These are phyloP conservation scores for Parazoanthus swiftii DNA, from an alignment of 92 coral and sea anemone genomes.

Conservation along the genomic window DNA sequence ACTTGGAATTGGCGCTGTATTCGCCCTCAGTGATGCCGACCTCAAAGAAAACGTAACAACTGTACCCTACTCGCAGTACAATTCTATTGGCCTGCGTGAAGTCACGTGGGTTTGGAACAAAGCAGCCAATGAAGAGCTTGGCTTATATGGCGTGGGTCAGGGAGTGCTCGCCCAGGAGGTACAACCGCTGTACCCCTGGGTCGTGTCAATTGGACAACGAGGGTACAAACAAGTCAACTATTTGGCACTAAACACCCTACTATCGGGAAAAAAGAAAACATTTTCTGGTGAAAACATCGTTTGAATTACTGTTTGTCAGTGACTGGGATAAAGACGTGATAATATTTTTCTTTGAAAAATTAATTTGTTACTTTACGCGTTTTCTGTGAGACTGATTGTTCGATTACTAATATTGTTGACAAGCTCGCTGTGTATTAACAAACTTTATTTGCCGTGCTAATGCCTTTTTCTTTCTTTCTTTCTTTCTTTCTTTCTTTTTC, in stretches of 20 bases:
- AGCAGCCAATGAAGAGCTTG: slow-evolving; percentile 46
- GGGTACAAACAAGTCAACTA: slow-evolving; percentile 61
- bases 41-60: slow-evolving; percentile 54
- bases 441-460: no score
- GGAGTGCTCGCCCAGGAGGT: slow-evolving; percentile 75
- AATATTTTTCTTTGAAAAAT: no score
- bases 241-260: slow-evolving; percentile 16
- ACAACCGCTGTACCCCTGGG: slow-evolving; percentile 54
- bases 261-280: not conserved
- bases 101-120: slow-evolving; percentile 72
- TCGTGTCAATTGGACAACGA: slow-evolving; percentile 40
- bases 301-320: no score
- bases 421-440: no score
- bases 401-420: no score
- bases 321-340: no score
- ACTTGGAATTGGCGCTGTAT: not conserved
- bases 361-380: no score
- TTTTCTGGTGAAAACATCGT: no score
- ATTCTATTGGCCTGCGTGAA: slow-evolving; percentile 51
- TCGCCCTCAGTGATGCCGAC: slow-evolving; percentile 44
- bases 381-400: no score
- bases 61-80: slow-evolving; percentile 50
- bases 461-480: no score
- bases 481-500: no score
- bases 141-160: slow-evolving; percentile 48